These are phyloP conservation scores for Poeciliopsis paucimaculata DNA, from an alignment of 2,797 vertebrate genomes.

Conservation along the genomic window DNA sequence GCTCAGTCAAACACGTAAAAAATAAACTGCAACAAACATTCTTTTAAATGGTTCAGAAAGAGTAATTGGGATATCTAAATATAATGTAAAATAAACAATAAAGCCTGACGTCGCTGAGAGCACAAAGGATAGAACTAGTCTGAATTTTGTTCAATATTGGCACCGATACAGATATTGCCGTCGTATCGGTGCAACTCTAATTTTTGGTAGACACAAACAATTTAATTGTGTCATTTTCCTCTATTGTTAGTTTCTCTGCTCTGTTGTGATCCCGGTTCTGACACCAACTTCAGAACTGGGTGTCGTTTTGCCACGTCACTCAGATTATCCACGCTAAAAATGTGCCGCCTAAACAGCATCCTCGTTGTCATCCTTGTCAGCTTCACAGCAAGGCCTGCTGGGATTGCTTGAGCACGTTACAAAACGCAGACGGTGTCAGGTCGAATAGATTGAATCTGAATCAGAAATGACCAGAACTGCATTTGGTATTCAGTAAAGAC, in stretches of 20 bases:
- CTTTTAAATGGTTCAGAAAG: no score
- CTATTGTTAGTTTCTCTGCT: background rate
- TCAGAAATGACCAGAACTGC: conserved; percentile 29
- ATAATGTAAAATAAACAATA: no score
- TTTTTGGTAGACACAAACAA: background rate
- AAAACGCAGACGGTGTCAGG: conserved; percentile 34
- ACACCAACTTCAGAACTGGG: conserved; percentile 5
- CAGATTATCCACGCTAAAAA: conserved; percentile 1
- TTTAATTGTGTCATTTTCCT: background rate
- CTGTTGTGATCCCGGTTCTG: conserved; percentile 14
- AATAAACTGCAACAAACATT: no score
- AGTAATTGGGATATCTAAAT: no score
- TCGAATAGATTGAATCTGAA: conserved; percentile 30
- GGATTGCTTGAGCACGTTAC: conserved; percentile 10
- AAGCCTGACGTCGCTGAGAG: no score
- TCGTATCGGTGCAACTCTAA: no score
- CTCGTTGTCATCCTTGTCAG: conserved; percentile 12
- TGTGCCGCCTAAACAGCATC: background rate
- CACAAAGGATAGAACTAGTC: no score
- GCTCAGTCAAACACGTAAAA: no score
- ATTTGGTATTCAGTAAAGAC: conserved; percentile 59
- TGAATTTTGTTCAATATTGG: no score
- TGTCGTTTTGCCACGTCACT: background rate
- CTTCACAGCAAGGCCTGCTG: conserved; percentile 29
- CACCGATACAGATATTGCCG: no score